Evolutionary conservation across 92 coral and sea anemone species (phyloP).

Genomic region (Plumapathes pennacea): DNA sequence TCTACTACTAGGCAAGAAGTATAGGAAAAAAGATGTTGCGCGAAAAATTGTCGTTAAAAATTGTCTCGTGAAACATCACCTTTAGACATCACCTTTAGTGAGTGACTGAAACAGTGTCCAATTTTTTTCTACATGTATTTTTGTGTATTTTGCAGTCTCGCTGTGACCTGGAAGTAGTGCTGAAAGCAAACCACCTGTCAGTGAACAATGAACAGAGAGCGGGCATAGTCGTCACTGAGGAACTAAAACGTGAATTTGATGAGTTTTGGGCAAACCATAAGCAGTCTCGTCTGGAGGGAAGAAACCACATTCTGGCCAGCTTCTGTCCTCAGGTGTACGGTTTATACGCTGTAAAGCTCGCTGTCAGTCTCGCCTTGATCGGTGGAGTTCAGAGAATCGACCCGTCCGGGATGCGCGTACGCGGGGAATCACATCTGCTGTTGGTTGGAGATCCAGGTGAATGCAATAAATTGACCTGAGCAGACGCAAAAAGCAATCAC

Average conservation of each 20-base stretch:
- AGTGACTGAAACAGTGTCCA: no score
- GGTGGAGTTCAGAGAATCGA: constrained; percentile 94
- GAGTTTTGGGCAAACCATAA: constrained; percentile 80
- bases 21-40: no score
- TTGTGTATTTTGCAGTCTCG: constrained; percentile 40
- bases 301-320: constrained; percentile 90
- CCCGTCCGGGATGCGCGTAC: constrained; percentile 82
- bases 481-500: no score
- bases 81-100: no score
- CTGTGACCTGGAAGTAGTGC: constrained; percentile 90
- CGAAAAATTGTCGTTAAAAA: no score
- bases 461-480: no score
- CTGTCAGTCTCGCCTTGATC: constrained; percentile 76
- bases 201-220: constrained; percentile 95
- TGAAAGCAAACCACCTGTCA: constrained; percentile 87
- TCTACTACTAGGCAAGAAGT: no score
- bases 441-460: constrained; percentile 98
- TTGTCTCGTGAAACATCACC: no score
- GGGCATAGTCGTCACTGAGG: constrained; percentile 79
- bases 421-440: constrained; percentile 94
- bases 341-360: constrained; percentile 89
- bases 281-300: constrained; percentile 64
- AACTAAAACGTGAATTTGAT: constrained; percentile 79
- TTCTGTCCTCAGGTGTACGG: constrained; percentile 97
- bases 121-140: no score